These are phyloP conservation scores for Bagarius yarrelli DNA, from an alignment of 2,113 vertebrate species.

Conservation along the genomic window DNA sequence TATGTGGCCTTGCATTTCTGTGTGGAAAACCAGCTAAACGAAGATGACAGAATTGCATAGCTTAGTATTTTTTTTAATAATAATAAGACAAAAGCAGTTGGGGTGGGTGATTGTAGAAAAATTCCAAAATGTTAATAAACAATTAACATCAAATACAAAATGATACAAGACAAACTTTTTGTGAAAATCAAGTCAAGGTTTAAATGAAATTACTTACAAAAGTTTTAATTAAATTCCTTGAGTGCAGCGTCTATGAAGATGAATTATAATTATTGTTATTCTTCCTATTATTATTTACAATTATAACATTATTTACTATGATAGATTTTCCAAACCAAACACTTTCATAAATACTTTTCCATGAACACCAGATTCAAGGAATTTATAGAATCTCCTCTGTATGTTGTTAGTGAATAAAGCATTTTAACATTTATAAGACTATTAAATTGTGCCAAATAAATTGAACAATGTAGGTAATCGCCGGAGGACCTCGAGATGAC, in stretches of 20 bases:
- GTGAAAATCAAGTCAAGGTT: not conserved
- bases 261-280: not conserved
- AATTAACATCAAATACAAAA: not conserved
- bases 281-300: too few relatives aligned
- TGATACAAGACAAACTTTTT: not conserved
- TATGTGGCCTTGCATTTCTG: not conserved
- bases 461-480: too few relatives aligned
- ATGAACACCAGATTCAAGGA: too few relatives aligned
- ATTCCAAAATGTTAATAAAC: not conserved
- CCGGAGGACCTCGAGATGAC: too few relatives aligned
- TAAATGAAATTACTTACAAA: not conserved
- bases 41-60: not conserved
- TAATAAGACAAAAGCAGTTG: slow-evolving; percentile 1
- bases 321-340: too few relatives aligned
- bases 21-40: not conserved
- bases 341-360: too few relatives aligned
- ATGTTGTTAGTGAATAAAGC: too few relatives aligned
- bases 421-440: too few relatives aligned
- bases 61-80: not conserved
- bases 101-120: not conserved
- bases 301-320: too few relatives aligned
- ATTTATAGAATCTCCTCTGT: too few relatives aligned
- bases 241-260: not conserved
- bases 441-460: too few relatives aligned
- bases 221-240: not conserved